phyloP scores from a whole-genome alignment of 2,888 invertebrate species.

The Tenthredo mesomela region DNA sequence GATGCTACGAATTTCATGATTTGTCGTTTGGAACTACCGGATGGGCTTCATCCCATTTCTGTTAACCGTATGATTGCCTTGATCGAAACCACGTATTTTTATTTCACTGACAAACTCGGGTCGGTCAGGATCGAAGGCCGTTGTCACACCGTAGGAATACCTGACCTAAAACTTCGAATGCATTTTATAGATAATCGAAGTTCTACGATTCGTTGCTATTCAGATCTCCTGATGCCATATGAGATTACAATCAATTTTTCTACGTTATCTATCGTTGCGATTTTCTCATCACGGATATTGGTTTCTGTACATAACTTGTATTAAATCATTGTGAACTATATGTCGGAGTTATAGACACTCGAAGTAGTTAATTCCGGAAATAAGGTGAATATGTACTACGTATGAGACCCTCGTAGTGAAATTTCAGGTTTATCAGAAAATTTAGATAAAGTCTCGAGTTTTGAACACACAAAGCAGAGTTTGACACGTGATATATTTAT shows the following conservation, averaged over 20 bases:
- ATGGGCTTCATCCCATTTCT: background rate
- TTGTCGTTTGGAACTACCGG: background rate
- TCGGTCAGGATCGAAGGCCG: background rate
- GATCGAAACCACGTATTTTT: background rate
- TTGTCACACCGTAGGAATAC: background rate
- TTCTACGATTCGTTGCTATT: background rate
- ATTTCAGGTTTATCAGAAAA: slow-evolving; percentile 19
- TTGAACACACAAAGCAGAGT: slow-evolving; percentile 23
- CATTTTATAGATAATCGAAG: background rate
- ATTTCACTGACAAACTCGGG: background rate
- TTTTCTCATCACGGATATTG: background rate
- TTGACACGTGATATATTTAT: slow-evolving; percentile 8
- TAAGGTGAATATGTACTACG: slow-evolving; percentile 8
- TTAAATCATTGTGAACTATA: background rate
- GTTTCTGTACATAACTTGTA: background rate
- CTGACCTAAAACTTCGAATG: background rate
- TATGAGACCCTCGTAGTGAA: background rate
- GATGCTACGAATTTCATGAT: background rate
- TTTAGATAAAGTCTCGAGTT: slow-evolving; percentile 30
- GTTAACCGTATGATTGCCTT: background rate
- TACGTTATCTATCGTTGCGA: background rate
- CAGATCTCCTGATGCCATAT: background rate
- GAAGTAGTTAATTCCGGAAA: background rate
- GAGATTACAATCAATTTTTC: background rate
- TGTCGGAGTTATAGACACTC: background rate